Evolutionary conservation across 2,113 vertebrate genomes (phyloP).

Genomic region (Paratilapia polleni): DNA sequence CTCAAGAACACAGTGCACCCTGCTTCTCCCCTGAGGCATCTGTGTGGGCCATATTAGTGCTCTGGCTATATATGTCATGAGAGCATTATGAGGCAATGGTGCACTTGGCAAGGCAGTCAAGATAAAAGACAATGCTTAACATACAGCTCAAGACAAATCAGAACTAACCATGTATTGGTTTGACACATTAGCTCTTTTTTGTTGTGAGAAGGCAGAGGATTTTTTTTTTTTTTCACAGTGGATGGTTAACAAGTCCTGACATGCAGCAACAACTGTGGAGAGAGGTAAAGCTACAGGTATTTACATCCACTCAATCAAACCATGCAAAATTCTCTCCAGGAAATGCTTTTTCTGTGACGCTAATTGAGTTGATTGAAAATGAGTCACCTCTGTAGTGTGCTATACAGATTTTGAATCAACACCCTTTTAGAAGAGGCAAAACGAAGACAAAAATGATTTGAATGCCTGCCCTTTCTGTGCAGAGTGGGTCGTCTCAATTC

Average conservation of each 20-base stretch:
- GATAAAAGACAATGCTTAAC: slow-evolving; percentile 26
- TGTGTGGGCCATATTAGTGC: slow-evolving; percentile 27
- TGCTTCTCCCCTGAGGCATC: slow-evolving; percentile 1
- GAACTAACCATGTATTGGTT: slow-evolving; percentile 1
- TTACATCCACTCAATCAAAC: slow-evolving; percentile 14
- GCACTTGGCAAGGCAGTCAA: slow-evolving; percentile 17
- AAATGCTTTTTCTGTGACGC: slow-evolving; percentile 17
- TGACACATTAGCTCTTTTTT: background rate
- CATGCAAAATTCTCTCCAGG: background rate
- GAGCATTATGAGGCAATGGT: slow-evolving; percentile 33
- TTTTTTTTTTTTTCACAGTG: slow-evolving; percentile 9
- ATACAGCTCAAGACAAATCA: slow-evolving; percentile 22
- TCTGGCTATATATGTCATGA: slow-evolving; percentile 44
- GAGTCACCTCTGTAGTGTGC: slow-evolving; percentile 36
- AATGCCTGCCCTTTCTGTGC: slow-evolving; percentile 12
- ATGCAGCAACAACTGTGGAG: background rate
- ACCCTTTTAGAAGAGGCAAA: background rate
- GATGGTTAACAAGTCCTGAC: slow-evolving; percentile 33
- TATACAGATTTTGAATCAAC: slow-evolving; percentile 23
- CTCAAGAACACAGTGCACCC: background rate
- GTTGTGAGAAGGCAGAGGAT: background rate
- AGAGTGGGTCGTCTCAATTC: slow-evolving; percentile 56
- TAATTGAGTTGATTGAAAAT: slow-evolving; percentile 50
- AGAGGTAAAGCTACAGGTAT: slow-evolving; percentile 5
- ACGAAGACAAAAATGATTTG: slow-evolving; percentile 39